Conservation (phyloP, 2,113 vertebrate genomes). For the Solea solea region DNA sequence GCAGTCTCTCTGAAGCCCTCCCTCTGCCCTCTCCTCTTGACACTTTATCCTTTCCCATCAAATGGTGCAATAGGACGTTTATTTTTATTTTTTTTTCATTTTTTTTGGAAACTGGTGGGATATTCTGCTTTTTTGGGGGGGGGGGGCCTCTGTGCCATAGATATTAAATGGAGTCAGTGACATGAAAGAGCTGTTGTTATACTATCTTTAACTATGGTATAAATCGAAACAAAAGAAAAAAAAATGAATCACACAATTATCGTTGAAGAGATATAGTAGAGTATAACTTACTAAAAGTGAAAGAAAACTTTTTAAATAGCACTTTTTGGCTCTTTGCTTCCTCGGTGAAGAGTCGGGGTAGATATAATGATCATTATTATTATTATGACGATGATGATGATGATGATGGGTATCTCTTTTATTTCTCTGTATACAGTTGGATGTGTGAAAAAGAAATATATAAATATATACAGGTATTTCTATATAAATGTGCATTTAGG, state of each 20-base stretch:
- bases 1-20: conserved; percentile 79
- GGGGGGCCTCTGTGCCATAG: conserved; percentile 82
- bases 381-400: background rate
- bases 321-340: conserved; percentile 84
- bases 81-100: conserved; percentile 56
- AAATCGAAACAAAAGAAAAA: conserved; percentile 34
- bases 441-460: conserved; percentile 74
- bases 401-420: conserved; percentile 74
- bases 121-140: conserved; percentile 58
- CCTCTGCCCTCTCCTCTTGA: conserved; percentile 68
- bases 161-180: conserved; percentile 75
- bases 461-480: conserved; percentile 77
- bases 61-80: conserved; percentile 84
- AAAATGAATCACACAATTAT: conserved; percentile 72
- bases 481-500: conserved; percentile 80
- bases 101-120: conserved; percentile 69
- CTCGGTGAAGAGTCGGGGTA: conserved; percentile 78
- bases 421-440: conserved; percentile 83
- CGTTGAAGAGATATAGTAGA: conserved; percentile 75
- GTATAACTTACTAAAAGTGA: conserved; percentile 81
- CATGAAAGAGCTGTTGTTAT: conserved; percentile 73
- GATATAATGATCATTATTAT: conserved; percentile 58
- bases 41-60: conserved; percentile 83
- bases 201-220: conserved; percentile 73
- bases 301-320: conserved; percentile 82